Evolutionary conservation across 2,888 invertebrate species (phyloP).

Genomic region (Catocala sponsa): DNA sequence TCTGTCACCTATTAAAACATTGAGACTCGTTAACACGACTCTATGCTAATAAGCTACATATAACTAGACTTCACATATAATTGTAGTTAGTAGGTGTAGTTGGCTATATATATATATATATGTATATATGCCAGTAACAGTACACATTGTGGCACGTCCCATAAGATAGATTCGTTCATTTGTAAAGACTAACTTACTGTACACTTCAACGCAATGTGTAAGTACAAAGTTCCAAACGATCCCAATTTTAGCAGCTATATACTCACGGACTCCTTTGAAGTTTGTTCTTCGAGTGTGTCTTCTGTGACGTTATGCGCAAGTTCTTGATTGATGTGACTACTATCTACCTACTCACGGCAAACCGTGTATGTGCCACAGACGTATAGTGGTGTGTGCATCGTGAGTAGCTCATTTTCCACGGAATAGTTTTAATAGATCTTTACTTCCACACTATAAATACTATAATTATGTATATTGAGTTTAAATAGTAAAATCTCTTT

Average conservation of each 20-base stretch:
- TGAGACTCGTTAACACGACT: too few relatives aligned
- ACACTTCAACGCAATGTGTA: conserved; percentile 23
- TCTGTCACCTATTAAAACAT: too few relatives aligned
- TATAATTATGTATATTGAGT: too few relatives aligned
- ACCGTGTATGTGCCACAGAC: conserved; percentile 1
- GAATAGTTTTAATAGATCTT: background rate
- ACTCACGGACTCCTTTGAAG: conserved; percentile 45
- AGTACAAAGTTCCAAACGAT: conserved; percentile 37
- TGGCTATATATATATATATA: too few relatives aligned
- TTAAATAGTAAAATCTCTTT: too few relatives aligned
- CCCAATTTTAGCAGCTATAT: conserved; percentile 44
- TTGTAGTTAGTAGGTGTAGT: too few relatives aligned
- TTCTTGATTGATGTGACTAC: conserved; percentile 46
- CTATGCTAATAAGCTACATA: too few relatives aligned
- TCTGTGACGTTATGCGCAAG: conserved; percentile 39
- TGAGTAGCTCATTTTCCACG: background rate
- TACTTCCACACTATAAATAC: too few relatives aligned
- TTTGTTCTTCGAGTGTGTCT: conserved; percentile 40
- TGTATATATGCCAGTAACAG: too few relatives aligned
- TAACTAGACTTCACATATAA: too few relatives aligned
- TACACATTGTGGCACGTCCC: too few relatives aligned
- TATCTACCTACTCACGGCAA: conserved; percentile 31
- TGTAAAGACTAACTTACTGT: background rate
- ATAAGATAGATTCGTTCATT: too few relatives aligned
- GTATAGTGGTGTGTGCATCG: conserved; percentile 20